Evolutionary conservation across 2,113 vertebrate genomes (phyloP), one percentile per base, ranked within the genome.

Genomic region (Otis tarda): DNA sequence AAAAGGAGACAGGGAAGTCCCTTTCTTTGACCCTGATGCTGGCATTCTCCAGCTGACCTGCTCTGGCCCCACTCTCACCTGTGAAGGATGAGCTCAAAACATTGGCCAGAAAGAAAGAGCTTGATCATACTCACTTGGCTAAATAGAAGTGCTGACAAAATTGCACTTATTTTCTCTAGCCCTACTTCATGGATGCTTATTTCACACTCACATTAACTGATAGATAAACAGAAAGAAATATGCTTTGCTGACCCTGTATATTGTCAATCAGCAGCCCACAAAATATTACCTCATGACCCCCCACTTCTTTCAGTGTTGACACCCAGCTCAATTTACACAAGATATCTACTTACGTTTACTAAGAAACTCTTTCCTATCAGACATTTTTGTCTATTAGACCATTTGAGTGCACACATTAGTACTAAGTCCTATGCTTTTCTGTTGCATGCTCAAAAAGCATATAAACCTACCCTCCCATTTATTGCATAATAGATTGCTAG

Each of bases 191-290:
- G 31, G 57, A 3, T 25, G 0, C 31, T 56, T 69, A 27, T 23
- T 81, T 18, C 15, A 17, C 28, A 8, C 31, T 60, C 56, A 27
- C 23, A 0, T 17, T 12, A n/a, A 16, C 52, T 30, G 52, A 27
- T 2, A 77, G 35, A 84, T 1, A 14, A 56, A 39, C n/a, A 85
- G 60, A 64, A 39, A 24, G 50, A 50, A 28, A 57, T 7, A 28
- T 0, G 1, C 31, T 90, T 27, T 83, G 12, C 61, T 82, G 49
- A 30, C 39, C 64, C 52, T 0, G 4, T 1, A 0, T 0, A 10
- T 31, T 65, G 56, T 21, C 65, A 31, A 63, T 7, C 79, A 12
- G 2, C 82, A 86, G 71, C 63, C 50, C 37, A 8, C 2, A 10
- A 41, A 53, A 25, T 5, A 39, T 8, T 0, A 23, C 7, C 53